phyloP scores from a whole-genome alignment of 23 tunicate species.

The Trididemnum nubilum region DNA sequence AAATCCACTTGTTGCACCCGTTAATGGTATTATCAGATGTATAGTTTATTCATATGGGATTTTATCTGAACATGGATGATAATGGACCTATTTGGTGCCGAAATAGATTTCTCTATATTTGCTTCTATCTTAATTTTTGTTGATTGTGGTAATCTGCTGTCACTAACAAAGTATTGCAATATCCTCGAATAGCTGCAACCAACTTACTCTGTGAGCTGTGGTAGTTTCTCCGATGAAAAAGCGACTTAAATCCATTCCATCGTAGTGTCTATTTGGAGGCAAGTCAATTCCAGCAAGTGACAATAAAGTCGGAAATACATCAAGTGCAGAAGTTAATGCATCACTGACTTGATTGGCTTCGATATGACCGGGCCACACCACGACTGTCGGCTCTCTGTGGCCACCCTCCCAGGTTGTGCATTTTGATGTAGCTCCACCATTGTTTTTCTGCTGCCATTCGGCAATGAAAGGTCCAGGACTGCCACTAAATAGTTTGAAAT shows the following conservation, averaged over 20 bases:
- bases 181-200: too few species aligned
- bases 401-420: conserved; percentile 90
- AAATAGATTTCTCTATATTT: too few species aligned
- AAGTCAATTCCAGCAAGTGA: conserved; percentile 54
- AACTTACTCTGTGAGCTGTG: conserved; percentile 37
- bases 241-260: conserved; percentile 58
- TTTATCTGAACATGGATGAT: too few species aligned
- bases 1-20: too few species aligned
- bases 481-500: conserved; percentile 40
- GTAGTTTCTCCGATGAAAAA: conserved; percentile 27
- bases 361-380: conserved; percentile 62
- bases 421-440: conserved; percentile 74
- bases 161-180: too few species aligned
- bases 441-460: conserved; percentile 46
- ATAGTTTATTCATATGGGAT: too few species aligned
- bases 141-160: too few species aligned
- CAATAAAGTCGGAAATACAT: conserved; percentile 77
- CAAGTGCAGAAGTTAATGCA: conserved; percentile 72
- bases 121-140: too few species aligned
- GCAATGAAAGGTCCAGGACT: conserved; percentile 82
- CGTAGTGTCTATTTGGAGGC: conserved; percentile 51
- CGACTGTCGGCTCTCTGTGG: conserved; percentile 78
- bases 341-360: conserved; percentile 53
- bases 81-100: too few species aligned
- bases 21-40: too few species aligned